Conservation (phyloP, 1,140 invertebrate species). For the Drosophila orena region DNA sequence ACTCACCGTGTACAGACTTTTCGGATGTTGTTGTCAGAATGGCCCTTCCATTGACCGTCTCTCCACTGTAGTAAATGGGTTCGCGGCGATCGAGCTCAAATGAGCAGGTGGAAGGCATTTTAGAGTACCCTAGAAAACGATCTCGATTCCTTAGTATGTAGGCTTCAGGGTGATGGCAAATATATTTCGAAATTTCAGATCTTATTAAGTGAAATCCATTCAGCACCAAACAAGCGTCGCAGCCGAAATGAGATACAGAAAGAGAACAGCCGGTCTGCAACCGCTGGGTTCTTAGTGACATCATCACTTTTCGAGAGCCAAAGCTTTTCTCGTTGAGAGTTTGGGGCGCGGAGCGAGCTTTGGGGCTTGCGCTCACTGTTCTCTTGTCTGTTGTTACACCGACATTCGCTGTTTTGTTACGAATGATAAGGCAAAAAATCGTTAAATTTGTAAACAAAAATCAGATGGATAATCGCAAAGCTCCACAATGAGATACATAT, state of each 20-base stretch:
- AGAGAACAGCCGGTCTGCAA: constrained; percentile 13
- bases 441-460: constrained; percentile 26
- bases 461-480: not conserved
- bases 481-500: no score
- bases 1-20: constrained; percentile 67
- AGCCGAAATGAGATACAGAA: constrained; percentile 3
- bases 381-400: constrained; percentile 7
- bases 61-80: constrained; percentile 71
- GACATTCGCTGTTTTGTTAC: constrained; percentile 25
- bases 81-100: constrained; percentile 67
- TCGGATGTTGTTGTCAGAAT: constrained; percentile 47
- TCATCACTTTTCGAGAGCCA: constrained; percentile 45
- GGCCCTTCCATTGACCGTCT: constrained; percentile 67
- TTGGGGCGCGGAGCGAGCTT: constrained; percentile 6
- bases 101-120: constrained; percentile 60
- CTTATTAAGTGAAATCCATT: constrained; percentile 11
- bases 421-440: constrained; percentile 8
- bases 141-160: not conserved
- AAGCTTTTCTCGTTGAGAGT: not conserved
- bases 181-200: constrained; percentile 1
- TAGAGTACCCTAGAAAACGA: not conserved
- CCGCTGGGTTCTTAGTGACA: constrained; percentile 41
- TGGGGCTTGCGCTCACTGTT: not conserved
- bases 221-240: constrained; percentile 2
- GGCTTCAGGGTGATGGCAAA: no score